Evolutionary conservation across 1,140 invertebrate species (phyloP), one percentile per base, ranked within the genome.

Genomic region (Chironomus striatipennis): DNA sequence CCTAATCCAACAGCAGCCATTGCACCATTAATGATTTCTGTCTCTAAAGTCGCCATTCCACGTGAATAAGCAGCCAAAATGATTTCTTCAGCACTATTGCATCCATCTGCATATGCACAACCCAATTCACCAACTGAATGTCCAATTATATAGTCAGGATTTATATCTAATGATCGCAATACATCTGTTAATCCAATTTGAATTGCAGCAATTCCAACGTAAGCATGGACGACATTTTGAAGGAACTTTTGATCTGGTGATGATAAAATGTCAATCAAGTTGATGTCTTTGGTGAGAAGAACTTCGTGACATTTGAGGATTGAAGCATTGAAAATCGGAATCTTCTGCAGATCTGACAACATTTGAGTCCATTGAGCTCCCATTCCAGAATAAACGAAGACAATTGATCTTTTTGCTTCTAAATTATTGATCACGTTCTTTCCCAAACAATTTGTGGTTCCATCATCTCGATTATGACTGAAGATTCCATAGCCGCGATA

Each of bases 181-280:
- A 92, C 76, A 80, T 95, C 91, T 1, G 93, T 88, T 0, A 96
- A 80, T 34, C 89, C 92, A 77, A 95, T 88, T 83, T 89, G 93
- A 74, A 57, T 57, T 57, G 47, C 47, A 15, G 47, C 47, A 57
- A 57, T 57, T 82, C 78, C 17, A 76, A 81, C 12, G 83, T 80
- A 4, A 81, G 85, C 21, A 81, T 80, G 64, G 79, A 77, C 67
- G 86, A 87, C 0, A 75, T 77, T 74, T 84, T 79, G 17, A 77
- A 76, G 1, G 2, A 34, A 2, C 5, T 34, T 0, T 83, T 85
- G 78, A 57, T 57, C 4, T 57, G 47, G 0, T 86, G 86, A 75
- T 86, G 85, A 64, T 82, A 95, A 80, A 76, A 94, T 86, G 67
- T 89, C 79, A 43, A 88, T 85, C 5, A 94, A 84, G 78, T 92